Evolutionary conservation across 2,113 vertebrate genomes (phyloP), one percentile per base, ranked within the genome.

Genomic region (Periophthalmodon schlosseri): DNA sequence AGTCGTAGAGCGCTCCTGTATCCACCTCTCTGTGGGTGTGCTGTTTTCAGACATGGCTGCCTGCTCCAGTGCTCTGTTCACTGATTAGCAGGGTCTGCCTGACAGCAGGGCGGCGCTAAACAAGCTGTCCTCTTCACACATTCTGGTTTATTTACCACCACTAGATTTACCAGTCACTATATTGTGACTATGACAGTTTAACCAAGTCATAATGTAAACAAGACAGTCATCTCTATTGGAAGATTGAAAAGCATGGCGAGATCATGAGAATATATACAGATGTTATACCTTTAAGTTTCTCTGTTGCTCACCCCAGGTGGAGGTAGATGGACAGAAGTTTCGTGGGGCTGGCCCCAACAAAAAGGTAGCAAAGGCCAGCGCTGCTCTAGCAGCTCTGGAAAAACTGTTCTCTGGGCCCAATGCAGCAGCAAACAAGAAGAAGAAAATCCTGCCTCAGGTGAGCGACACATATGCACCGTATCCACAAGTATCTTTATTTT

Each of bases 291-390:
- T 74, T 60, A 18, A n/a, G 34, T 68, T 74, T 10, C 54, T 58
- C 12, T 47, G 46, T 50, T 20, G 21, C 52, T 34, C 5, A 0
- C 12, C 6, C 44, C 85, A 99, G 98, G 98, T 99, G 92, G 98
- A 99, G 92, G 98, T 99, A n/a, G 98, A 99, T 57, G 96, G 97
- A 73, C 98, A 99, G 94, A 99, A 98, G 87, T 99, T 99, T 89
- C 95, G 96, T 77, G 97, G 97, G 33, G 96, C 98, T 67, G 98
- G 98, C 82, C 97, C 98, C 89, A 99, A 99, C 91, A 99, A 99
- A 94, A 99, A 99, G 84, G 97, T 99, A 91, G 98, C 98, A 78
- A 99, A 99, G 92, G 98, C 98, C 83, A 99, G 97, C n/a, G 98
- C 98, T 67, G 98, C 98, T 18, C 82, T 99, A 76, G 96, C 97